Base-by-base conservation (phyloP, 2,113 vertebrate species). In the Hymenochirus boettgeri region DNA sequence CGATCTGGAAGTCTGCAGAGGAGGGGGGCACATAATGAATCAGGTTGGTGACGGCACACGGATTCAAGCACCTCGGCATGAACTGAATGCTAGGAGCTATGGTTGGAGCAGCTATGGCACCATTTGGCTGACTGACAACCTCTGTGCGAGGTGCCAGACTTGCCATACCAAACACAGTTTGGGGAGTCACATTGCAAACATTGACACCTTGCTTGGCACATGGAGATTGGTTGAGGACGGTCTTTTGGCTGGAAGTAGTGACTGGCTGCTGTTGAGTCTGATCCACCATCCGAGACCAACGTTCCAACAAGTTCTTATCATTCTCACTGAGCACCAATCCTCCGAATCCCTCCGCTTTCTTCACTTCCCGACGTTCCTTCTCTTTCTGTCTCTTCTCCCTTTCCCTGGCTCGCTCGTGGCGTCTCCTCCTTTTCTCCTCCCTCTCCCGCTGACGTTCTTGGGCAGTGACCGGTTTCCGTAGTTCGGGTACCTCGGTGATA, bases 391-490 rank as follows among this genome's bases (percentile, higher is more conserved):
- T 87, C 70, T 83, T 89, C 71, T 92, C 91, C 25, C 85, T 77
- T 75, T 92, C 90, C 61, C 85, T 80, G 6, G 90, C 91, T 1
- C 92, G 83, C 39, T 95, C 92, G 62, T 94, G 92, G 33, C 90
- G 82, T 58, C 91, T 83, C 58, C 84, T 81, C 5, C 94, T 78
- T 71, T 95, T 96, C 76, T 95, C 94, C 50, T 96, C 94, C 19
- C 94, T 72, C 54, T 95, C 93, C 3, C 92, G 78, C 70, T 96
- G 93, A 24, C 94, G 90, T 69, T 95, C 93, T 78, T 94, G 92
- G 9, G 94, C 94, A 0, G 94, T 96, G 72, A 96, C 81, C 0
- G 93, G 88, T 57, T 89, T 88, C 7, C 88, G 85, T 15, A 75
- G 76, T 27, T 96, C 92, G 2, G 71, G 72, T 2, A 72, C 72